Base-by-base conservation (phyloP, 2,888 invertebrate species). In the Melieria omissa region DNA sequence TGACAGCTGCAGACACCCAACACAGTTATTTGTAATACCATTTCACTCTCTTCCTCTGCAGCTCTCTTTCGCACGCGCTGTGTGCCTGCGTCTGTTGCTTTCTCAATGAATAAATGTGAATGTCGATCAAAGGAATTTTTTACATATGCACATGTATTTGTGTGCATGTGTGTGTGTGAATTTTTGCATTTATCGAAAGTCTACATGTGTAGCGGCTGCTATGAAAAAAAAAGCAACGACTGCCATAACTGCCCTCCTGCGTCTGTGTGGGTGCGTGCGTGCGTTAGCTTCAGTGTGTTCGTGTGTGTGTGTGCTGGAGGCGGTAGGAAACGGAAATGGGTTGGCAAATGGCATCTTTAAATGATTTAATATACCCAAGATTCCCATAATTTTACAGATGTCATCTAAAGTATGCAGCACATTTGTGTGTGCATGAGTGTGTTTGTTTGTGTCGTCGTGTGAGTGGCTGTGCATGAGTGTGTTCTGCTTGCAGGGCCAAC, bases 291-390 rank as follows among this genome's bases (percentile, higher is more conserved):
- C n/a, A 60, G 44, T 67, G 14, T 47, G 44, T 49, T n/a, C 6
- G 14, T 44, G 44, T 44, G 14, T 3, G 52, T 29, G 42, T 41
- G 58, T 67, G 6, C 42, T 57, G 16, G 9, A n/a, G 8, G 29
- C 10, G 41, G n/a, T 5, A 49, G 66, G 72, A 67, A 72, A 65
- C 49, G 71, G 66, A 72, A 66, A 69, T 69, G 70, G 65, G 57
- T 72, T 70, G 74, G 72, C 74, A 74, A 74, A 72, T 74, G 72
- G 71, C 61, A 68, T 46, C 67, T 66, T 70, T 66, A 70, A 72
- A 72, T 74, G 74, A 74, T 74, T 74, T 72, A 72, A 71, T 74
- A 71, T 71, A 71, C 73, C 71, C 74, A 70, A 71, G 68, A 54
- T 71, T 69, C 52, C 66, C 71, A 71, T 71, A 70, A 67, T 65